Conservation (phyloP, 2,888 invertebrate genomes). For the Idaea straminata region DNA sequence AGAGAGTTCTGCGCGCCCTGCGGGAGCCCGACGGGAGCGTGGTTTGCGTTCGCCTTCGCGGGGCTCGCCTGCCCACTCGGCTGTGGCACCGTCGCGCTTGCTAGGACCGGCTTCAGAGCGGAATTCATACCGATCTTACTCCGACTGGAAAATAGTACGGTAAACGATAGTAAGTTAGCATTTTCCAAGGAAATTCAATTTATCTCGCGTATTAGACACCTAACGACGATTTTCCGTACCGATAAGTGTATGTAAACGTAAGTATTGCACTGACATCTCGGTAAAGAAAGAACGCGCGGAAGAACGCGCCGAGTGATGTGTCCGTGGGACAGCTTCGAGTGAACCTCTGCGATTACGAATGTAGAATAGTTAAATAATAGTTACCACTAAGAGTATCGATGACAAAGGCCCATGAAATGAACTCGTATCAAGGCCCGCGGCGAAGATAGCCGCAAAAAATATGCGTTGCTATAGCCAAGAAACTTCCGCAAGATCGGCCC, state of each 20-base stretch:
- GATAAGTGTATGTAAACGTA: slow-evolving; percentile 66
- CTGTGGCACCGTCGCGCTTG: slow-evolving; percentile 72
- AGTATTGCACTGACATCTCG: slow-evolving; percentile 47
- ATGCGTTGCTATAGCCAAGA: slow-evolving; percentile 73
- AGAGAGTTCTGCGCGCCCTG: slow-evolving; percentile 68
- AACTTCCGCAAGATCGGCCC: slow-evolving; percentile 72
- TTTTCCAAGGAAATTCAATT: not conserved
- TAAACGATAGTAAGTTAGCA: slow-evolving; percentile 16
- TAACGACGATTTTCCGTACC: slow-evolving; percentile 76
- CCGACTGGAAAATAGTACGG: slow-evolving; percentile 62
- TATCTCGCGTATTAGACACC: slow-evolving; percentile 28
- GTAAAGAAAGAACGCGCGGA: slow-evolving; percentile 54
- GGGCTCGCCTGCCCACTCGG: slow-evolving; percentile 69
- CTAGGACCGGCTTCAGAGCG: slow-evolving; percentile 81
- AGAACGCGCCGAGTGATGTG: slow-evolving; percentile 47
- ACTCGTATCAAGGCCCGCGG: slow-evolving; percentile 50
- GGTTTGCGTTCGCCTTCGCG: slow-evolving; percentile 67
- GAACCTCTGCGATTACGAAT: slow-evolving; percentile 39
- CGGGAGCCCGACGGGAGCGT: slow-evolving; percentile 63
- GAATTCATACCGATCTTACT: slow-evolving; percentile 78
- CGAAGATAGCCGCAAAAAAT: slow-evolving; percentile 73
- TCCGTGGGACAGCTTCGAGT: slow-evolving; percentile 49
- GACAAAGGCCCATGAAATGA: slow-evolving; percentile 63
- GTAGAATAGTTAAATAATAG: slow-evolving; percentile 44
- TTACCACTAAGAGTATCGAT: slow-evolving; percentile 61